phyloP scores from a whole-genome alignment of 1,140 invertebrate species.

The Anadara kagoshimensis region DNA sequence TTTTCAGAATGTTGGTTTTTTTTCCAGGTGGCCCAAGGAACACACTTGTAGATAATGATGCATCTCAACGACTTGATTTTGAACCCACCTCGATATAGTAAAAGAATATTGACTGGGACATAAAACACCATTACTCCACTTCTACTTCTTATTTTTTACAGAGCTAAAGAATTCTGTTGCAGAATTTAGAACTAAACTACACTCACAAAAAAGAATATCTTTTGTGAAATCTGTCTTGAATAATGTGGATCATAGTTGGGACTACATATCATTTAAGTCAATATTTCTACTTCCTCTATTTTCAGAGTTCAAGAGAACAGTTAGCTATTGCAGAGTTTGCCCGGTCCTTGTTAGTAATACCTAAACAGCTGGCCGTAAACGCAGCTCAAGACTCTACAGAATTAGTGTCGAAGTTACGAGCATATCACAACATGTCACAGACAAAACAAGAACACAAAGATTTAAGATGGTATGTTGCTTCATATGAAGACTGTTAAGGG shows the following conservation, averaged over 20 bases:
- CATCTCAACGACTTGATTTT: no score
- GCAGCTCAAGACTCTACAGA: slow-evolving; percentile 98
- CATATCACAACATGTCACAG: slow-evolving; percentile 98
- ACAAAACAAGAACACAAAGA: slow-evolving; percentile 91
- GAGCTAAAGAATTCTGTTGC: no score
- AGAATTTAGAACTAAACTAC: no score
- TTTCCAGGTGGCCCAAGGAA: no score
- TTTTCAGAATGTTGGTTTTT: no score
- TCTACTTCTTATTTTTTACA: no score
- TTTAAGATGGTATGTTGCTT: slow-evolving; percentile 86
- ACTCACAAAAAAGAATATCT: not conserved
- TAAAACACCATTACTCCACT: no score
- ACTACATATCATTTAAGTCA: not conserved
- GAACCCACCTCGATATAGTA: no score
- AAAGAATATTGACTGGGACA: no score
- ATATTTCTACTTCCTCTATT: slow-evolving; percentile 27
- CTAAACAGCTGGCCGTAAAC: slow-evolving; percentile 98
- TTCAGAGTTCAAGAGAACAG: slow-evolving; percentile 96
- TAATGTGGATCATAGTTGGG: no score
- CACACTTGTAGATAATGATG: no score
- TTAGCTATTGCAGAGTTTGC: slow-evolving; percentile 99
- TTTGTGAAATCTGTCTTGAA: no score
- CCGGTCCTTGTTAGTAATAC: slow-evolving; percentile 96
- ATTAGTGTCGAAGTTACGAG: slow-evolving; percentile 96
- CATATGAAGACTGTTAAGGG: not conserved